Conservation (phyloP, 2,113 vertebrate genomes). For the Ophiodon elongatus region DNA sequence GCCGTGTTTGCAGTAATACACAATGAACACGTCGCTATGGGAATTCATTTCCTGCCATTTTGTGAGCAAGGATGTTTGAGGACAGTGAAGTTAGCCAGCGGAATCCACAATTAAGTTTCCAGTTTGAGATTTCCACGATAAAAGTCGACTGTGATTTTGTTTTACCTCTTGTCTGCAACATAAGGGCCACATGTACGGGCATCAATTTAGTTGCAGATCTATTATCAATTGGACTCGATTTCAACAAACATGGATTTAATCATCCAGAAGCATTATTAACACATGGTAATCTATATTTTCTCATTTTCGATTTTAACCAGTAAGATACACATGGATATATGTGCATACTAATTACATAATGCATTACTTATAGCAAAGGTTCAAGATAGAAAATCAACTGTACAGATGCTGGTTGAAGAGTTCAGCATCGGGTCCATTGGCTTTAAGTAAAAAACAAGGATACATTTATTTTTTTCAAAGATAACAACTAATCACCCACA, state of each 20-base stretch:
- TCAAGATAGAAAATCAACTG: neutral
- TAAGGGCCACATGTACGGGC: too few relatives aligned
- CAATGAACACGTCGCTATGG: conserved; percentile 42
- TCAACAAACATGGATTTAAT: neutral
- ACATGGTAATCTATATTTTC: neutral
- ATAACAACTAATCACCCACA: neutral
- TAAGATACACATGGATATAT: neutral
- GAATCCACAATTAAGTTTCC: conserved; percentile 7
- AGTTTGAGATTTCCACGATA: neutral
- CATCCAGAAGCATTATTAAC: neutral
- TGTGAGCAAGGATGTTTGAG: conserved; percentile 56
- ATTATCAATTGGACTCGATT: neutral
- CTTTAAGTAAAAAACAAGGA: neutral
- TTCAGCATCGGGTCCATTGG: neutral
- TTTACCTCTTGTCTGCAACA: too few relatives aligned
- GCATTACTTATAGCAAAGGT: neutral
- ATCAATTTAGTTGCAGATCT: neutral
- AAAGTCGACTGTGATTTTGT: neutral
- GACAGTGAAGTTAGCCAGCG: neutral
- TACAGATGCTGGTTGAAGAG: neutral
- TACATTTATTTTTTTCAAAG: neutral
- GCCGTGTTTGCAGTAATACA: conserved; percentile 55
- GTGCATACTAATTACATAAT: neutral
- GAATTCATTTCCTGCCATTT: conserved; percentile 82
- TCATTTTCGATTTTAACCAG: neutral